phyloP scores from a whole-genome alignment of 1,140 invertebrate genomes.

The Hetaerina americana region DNA sequence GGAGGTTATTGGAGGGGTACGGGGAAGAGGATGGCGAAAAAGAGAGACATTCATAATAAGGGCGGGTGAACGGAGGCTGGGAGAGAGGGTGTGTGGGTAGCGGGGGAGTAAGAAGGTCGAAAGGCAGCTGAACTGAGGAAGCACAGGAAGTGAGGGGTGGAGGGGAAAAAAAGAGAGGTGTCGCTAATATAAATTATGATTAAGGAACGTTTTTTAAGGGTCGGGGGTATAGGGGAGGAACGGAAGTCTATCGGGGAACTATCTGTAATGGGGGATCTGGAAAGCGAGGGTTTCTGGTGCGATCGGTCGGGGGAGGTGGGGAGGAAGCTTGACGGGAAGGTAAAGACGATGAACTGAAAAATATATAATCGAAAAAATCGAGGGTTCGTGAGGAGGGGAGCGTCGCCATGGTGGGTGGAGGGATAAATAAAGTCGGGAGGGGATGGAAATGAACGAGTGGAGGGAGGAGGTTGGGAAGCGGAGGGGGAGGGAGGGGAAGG shows the following conservation, averaged over 20 bases:
- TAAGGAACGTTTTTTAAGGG: background rate
- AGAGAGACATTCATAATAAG: no score
- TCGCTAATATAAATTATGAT: constrained; percentile 1
- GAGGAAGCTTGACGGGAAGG: no score
- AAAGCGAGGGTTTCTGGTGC: background rate
- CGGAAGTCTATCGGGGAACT: background rate
- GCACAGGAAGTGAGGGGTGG: no score
- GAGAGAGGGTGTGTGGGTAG: no score
- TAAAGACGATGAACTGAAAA: background rate
- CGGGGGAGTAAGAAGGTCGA: no score
- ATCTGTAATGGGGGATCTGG: background rate
- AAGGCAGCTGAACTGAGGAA: no score
- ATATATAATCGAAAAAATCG: constrained; percentile 1
- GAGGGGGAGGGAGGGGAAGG: background rate
- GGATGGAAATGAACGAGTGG: background rate
- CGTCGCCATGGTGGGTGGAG: background rate
- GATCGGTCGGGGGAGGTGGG: background rate
- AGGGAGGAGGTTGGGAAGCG: background rate
- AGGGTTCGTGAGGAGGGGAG: no score
- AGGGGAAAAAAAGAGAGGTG: background rate
- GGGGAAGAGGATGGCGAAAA: no score
- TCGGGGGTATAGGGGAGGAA: background rate
- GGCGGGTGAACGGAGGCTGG: no score
- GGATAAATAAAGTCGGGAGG: background rate
- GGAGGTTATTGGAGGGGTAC: no score